A percentile compares a stretch with the other conserved stretches of the same genome.
These are phyloP conservation scores for Proteles cristata DNA, from an alignment of 2,113 vertebrate genomes.

Conservation along the genomic window DNA sequence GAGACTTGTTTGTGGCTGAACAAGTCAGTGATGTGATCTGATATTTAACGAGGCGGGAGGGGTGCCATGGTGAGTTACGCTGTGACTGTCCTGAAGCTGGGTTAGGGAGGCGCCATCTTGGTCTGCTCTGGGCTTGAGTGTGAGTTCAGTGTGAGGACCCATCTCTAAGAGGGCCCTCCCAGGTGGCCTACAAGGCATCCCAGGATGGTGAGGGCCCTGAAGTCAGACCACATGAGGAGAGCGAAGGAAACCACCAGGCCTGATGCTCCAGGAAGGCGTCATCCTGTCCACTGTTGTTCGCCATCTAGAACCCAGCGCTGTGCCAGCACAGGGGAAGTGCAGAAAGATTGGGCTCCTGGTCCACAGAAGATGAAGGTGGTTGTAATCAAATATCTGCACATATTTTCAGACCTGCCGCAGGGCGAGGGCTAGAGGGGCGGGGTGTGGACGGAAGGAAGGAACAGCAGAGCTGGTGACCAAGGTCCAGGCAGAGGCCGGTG, in stretches of 20 bases:
- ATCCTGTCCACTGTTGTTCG: not conserved
- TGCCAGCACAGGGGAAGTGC: fast-evolving
- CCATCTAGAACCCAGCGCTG: not conserved
- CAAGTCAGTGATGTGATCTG: not conserved
- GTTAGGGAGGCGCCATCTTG: fast-evolving
- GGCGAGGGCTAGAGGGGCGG: not conserved
- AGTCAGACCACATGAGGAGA: not conserved
- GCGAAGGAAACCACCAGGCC: not conserved
- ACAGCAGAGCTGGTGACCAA: not conserved
- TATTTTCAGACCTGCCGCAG: not conserved
- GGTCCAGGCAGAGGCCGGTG: fast-evolving
- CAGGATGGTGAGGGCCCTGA: not conserved
- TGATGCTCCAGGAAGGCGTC: not conserved
- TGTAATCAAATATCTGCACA: fast-evolving
- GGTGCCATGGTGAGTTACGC: fast-evolving
- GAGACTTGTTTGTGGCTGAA: not conserved
- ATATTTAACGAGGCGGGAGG: no score
- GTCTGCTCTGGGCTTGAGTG: not conserved
- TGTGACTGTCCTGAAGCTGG: fast-evolving
- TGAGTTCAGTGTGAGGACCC: fast-evolving
- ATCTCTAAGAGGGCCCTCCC: no score
- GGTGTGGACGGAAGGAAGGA: fast-evolving
- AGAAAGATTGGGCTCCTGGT: not conserved
- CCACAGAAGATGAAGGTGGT: no score
- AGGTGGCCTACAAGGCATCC: not conserved